Conservation (phyloP, 2,888 invertebrate species). For the Pycnomerus fuliginosus region DNA sequence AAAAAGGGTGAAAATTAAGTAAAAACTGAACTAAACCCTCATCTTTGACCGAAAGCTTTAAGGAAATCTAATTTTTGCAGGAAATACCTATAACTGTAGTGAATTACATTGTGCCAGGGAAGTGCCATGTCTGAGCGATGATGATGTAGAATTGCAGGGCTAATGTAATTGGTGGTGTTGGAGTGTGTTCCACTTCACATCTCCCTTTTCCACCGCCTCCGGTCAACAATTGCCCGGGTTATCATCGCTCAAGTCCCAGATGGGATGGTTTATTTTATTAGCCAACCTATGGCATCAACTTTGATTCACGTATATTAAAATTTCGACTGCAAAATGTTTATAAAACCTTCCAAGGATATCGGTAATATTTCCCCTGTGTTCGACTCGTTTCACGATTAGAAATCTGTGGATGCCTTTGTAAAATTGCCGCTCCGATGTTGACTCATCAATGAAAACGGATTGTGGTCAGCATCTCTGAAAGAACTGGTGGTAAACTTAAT, state of each 20-base stretch:
- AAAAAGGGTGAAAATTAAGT: too few relatives aligned
- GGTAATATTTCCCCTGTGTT: slow-evolving; percentile 2
- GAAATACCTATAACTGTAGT: slow-evolving; percentile 27
- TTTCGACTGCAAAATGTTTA: slow-evolving; percentile 1
- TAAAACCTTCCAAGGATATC: neutral
- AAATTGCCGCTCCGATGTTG: slow-evolving; percentile 4
- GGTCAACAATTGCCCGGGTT: slow-evolving; percentile 41
- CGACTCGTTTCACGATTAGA: slow-evolving; percentile 24
- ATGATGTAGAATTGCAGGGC: slow-evolving; percentile 40
- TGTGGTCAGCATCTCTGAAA: slow-evolving; percentile 32
- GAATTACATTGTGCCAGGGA: slow-evolving; percentile 35
- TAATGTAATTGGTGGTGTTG: slow-evolving; percentile 42
- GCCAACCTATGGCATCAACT: slow-evolving; percentile 25
- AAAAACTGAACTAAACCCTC: too few relatives aligned
- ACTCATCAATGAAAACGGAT: slow-evolving; percentile 29
- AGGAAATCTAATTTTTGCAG: too few relatives aligned
- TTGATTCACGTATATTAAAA: slow-evolving; percentile 13
- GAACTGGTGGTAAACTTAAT: slow-evolving; percentile 49
- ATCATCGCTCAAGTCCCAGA: slow-evolving; percentile 38
- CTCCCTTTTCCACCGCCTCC: slow-evolving; percentile 28
- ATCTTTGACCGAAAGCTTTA: too few relatives aligned
- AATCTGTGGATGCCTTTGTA: slow-evolving; percentile 21
- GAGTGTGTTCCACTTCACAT: slow-evolving; percentile 31
- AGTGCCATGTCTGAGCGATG: slow-evolving; percentile 39
- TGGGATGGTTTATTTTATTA: slow-evolving; percentile 40